Evolutionary conservation across 2,113 vertebrate species (phyloP), one percentile per base, ranked within the genome.

Genomic region (Nerophis ophidion): DNA sequence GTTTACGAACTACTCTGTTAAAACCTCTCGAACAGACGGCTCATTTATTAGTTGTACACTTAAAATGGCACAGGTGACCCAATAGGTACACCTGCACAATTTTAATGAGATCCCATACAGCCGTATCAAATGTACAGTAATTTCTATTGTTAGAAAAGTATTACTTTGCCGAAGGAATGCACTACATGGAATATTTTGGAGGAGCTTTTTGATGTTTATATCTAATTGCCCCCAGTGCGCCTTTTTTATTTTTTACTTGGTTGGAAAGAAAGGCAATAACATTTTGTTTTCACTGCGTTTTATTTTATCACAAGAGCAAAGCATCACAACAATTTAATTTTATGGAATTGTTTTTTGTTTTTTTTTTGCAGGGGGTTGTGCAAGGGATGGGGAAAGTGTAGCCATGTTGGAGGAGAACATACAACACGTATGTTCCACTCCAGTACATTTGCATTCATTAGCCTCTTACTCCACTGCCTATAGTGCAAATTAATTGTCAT

Each of bases 1-100:
- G 6, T 26, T 51, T 42, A 42, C 51, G 56, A 76, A 35, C 47
- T 19, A 19, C 13, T 70, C 13, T 52, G 17, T 14, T 65, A 19
- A 65, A 65, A 54, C 16, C 40, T 45, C 66, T 48, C 0, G 44
- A 61, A 14, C 17, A 51, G 62, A 57, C 34, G 3, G 19, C 49
- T 7, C 2, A 34, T 51, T 33, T 51, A 11, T 51, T 51, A 5
- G 12, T 51, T 33, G 5, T 19, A 19, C 12, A 33, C 26, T 48
- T 17, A 17, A 48, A 48, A 48, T n/a, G 7, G 10, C 48, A 17
- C 17, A 5, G 19, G 8, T 10, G 19, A 49, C 16, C 9, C 17
- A 6, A 12, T 11, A 12, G 19, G 49, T 33, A 33, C 49, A 51
- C 49, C 11, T 51, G 6, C 5, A 26, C 17, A 19, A 12, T 48